Evolutionary conservation across 2,113 vertebrate species (phyloP), one percentile per base, ranked within the genome.

Genomic region (Microcebus murinus): DNA sequence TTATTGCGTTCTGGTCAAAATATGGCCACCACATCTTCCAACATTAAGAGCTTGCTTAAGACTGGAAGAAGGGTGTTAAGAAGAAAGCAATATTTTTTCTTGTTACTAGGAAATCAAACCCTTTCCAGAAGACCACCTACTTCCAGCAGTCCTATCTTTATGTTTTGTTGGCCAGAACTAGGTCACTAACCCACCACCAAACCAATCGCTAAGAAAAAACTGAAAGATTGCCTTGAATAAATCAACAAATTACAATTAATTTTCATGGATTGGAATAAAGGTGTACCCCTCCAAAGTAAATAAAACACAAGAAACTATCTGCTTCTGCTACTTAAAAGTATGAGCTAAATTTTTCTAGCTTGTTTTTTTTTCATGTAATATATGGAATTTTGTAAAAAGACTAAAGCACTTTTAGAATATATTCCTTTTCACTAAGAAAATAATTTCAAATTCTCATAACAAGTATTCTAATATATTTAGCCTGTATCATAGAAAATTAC

Each of bases 361-460:
- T 27, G 11, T 17, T 55, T 92, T 9, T 48, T 67, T 76, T 48
- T 31, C 27, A 83, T 3, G 13, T 83, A 20, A 89, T 20, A 65
- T 10, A 27, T 18, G 17, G 25, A 84, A 80, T 80, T 90, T 81
- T 76, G 6, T 81, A 59, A 55, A 91, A 85, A 57, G 25, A 73
- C 25, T 8, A 39, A 13, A 52, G 87, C 27, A 14, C 23, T 63
- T 36, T 82, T 48, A 31, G 87, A 82, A 25, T 29, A 50, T 45
- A 68, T 63, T 92, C 6, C 29, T 71, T 82, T 90, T 73, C 34
- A n/a, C 48, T 71, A 79, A 84, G 73, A 73, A 74, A 90, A 65
- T n/a, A 15, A 76, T 92, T 94, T 89, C 25, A 88, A 96, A 85
- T 65, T 34, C 34, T 84, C 55, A 90, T 73, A 42, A 57, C 10